phyloP scores from a whole-genome alignment of 2,113 vertebrate genomes.

The Eleginops maclovinus region DNA sequence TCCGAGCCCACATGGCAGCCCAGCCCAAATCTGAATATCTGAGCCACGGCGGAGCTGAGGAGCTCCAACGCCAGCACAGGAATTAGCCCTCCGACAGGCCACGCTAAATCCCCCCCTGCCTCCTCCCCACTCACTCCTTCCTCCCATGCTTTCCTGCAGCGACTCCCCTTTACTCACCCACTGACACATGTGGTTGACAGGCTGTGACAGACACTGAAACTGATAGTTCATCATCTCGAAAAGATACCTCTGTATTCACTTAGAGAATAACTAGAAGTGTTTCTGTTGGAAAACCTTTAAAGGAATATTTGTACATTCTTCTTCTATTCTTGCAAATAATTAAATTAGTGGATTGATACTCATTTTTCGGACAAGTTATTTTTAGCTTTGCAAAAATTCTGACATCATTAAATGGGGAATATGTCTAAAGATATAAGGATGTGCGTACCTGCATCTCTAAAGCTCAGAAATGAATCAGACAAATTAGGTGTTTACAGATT shows the following conservation, averaged over 20 bases:
- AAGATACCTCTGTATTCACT: slow-evolving; percentile 1
- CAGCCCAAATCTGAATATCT: slow-evolving; percentile 85
- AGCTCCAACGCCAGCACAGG: slow-evolving; percentile 78
- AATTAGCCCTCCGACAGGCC: slow-evolving; percentile 82
- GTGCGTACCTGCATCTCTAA: neutral
- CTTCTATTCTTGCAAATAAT: no score
- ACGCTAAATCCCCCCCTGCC: slow-evolving; percentile 74
- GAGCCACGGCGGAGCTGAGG: slow-evolving; percentile 75
- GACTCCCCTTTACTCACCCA: slow-evolving; percentile 58
- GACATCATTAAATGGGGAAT: no score
- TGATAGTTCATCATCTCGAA: slow-evolving; percentile 20
- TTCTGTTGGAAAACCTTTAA: neutral
- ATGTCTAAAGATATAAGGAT: neutral
- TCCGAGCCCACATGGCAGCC: slow-evolving; percentile 84
- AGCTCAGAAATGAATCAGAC: neutral
- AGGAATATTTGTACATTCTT: neutral
- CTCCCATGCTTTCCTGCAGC: slow-evolving; percentile 57
- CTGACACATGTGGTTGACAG: slow-evolving; percentile 43
- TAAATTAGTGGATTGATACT: no score
- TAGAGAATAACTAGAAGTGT: neutral
- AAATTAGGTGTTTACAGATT: no score
- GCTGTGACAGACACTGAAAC: slow-evolving; percentile 51
- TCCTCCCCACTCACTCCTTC: slow-evolving; percentile 42
- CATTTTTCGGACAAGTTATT: no score
- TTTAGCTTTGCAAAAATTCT: neutral